Percentiles rank a stretch among this genome's conserved stretches.
Evolutionary conservation across 2,113 vertebrate genomes (phyloP).

Genomic region (Cryptotis parvus): DNA sequence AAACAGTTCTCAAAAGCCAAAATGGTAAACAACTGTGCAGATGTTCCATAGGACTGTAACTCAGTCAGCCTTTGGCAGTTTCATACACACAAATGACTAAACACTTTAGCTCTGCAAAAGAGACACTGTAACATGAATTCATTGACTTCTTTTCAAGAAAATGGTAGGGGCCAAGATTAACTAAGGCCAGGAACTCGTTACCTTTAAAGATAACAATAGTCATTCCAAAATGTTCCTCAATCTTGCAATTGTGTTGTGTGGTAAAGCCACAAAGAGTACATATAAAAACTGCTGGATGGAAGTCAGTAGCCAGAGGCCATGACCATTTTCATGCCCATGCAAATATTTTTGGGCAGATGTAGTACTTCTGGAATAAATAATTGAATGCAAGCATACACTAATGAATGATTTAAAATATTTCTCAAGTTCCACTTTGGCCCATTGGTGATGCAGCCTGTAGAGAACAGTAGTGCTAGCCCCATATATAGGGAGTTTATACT

Average conservation of each 20-base stretch:
- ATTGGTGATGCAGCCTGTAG: neutral
- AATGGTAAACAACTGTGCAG: constrained; percentile 79
- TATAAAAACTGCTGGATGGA: neutral
- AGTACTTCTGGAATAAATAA: neutral
- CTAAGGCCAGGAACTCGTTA: constrained; percentile 75
- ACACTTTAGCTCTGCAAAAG: constrained; percentile 64
- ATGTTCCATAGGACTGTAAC: constrained; percentile 71
- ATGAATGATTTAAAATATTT: neutral
- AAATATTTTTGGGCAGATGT: neutral
- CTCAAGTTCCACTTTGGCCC: neutral
- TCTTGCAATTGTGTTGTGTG: neutral
- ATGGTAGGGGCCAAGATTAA: constrained; percentile 68
- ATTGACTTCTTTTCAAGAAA: constrained; percentile 66
- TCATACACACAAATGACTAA: constrained; percentile 70
- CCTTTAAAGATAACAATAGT: constrained; percentile 73
- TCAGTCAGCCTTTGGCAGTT: constrained; percentile 75
- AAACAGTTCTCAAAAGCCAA: constrained; percentile 67
- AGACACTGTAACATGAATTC: constrained; percentile 51
- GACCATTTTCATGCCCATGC: neutral
- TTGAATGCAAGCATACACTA: neutral
- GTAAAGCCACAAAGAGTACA: neutral
- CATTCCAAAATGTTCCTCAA: constrained; percentile 53
- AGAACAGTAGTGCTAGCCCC: neutral
- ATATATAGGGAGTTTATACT: accelerated
- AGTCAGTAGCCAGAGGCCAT: neutral